Evolutionary conservation across 2,888 invertebrate genomes (phyloP), one percentile per base, ranked within the genome.

Genomic region (Priocnemis perturbator): DNA sequence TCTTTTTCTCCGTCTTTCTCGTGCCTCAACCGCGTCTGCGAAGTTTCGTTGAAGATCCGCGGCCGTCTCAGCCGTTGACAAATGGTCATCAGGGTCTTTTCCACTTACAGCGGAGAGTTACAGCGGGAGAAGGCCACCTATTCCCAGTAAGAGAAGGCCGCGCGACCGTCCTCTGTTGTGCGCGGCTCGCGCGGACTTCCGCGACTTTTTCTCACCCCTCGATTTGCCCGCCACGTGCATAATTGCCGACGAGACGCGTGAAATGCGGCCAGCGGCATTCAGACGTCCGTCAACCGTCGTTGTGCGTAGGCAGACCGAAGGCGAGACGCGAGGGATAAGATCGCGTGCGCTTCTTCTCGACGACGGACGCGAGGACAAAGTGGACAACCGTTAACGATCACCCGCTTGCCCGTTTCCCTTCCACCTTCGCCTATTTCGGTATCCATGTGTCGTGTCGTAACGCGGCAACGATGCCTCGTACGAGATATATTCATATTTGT

Each of bases 61-160:
- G 71, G 77, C 75, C 78, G 79, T 84, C 79, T 83, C 83, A 84
- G 71, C 72, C 69, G 67, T 69, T 84, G 84, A 84, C 83, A 84
- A 83, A 83, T 83, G 81, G 81, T 77, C 73, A 68, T 65, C 59
- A 48, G 71, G 61, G 65, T 73, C 71, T 70, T 71, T 76, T 75
- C 75, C 73, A 78, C 68, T 68, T 75, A 64, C 62, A 53, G n/a
- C 14, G 60, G 64, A 55, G 58, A 37, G 60, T 37, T 37, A 37
- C 37, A 37, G 14, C 37, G 37, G 37, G 11, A 11, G 37, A 37
- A 37, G 37, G 37, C 7, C 37, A 37, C 37, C 37, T 37, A 37
- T 37, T 37, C 37, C 37, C 2, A 9, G 37, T 37, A 37, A 37
- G 21, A 30, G 61, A 48, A 26, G 45, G 26, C 21, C 30, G 21